A percentile compares a stretch with the other conserved stretches of the same genome.
Conservation (phyloP, 2,888 invertebrate genomes). For the Cataglyphis altisquamis region DNA sequence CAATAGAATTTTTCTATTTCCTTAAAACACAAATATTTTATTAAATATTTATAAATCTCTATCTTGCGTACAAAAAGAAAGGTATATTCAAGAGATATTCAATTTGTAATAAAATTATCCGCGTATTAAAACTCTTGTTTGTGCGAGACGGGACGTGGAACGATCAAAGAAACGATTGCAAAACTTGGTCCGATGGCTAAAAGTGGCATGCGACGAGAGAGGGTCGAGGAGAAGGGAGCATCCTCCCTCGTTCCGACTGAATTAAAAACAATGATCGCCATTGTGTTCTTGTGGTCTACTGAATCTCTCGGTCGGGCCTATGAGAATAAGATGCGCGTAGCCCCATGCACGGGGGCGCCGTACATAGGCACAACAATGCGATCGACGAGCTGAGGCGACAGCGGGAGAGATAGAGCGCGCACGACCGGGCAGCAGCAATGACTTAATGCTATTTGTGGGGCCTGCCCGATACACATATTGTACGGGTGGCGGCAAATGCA, state of each 20-base stretch:
- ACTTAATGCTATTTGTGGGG: conserved; percentile 78
- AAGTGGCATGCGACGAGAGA: neutral
- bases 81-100: neutral
- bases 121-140: neutral
- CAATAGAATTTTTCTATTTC: neutral
- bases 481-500: conserved; percentile 69
- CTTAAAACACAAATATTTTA: neutral
- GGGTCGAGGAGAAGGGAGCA: neutral
- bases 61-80: neutral
- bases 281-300: conserved; percentile 62
- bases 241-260: conserved; percentile 17
- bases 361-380: conserved; percentile 59
- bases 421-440: conserved; percentile 74
- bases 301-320: conserved; percentile 49
- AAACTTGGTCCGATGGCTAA: neutral
- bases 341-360: conserved; percentile 27
- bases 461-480: conserved; percentile 68
- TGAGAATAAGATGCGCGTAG: conserved; percentile 44
- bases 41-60: neutral
- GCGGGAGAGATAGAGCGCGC: conserved; percentile 72
- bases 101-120: neutral
- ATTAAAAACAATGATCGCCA: conserved; percentile 70
- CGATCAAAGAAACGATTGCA: neutral
- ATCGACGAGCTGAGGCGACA: conserved; percentile 71
- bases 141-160: neutral